These are phyloP conservation scores for Perccottus glenii DNA, from an alignment of 2,113 vertebrate genomes.

Conservation along the genomic window DNA sequence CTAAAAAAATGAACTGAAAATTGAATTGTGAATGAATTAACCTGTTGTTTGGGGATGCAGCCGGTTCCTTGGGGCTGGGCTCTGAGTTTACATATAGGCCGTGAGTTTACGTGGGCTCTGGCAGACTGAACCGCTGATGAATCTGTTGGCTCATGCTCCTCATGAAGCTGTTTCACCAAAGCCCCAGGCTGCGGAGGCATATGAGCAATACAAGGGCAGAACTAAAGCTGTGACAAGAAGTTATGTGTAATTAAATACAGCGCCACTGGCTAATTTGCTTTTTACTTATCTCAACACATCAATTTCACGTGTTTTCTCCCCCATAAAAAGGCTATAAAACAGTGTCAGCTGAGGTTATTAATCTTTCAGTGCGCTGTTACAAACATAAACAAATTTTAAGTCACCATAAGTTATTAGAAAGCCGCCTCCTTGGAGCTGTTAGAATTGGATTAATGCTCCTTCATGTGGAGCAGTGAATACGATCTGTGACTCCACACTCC, in stretches of 20 bases:
- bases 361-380: slow-evolving; percentile 59
- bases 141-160: slow-evolving; percentile 46
- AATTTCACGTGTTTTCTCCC: slow-evolving; percentile 25
- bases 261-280: slow-evolving; percentile 56
- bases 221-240: slow-evolving; percentile 60
- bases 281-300: slow-evolving; percentile 59
- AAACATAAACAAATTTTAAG: slow-evolving; percentile 68
- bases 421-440: slow-evolving; percentile 62
- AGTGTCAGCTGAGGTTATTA: slow-evolving; percentile 54
- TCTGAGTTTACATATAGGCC: slow-evolving; percentile 11
- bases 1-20: too few species aligned
- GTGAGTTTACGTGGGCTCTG: slow-evolving; percentile 39
- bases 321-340: slow-evolving; percentile 17
- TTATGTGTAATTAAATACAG: slow-evolving; percentile 70
- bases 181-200: slow-evolving; percentile 43
- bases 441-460: slow-evolving; percentile 66
- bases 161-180: slow-evolving; percentile 55
- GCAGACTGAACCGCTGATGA: slow-evolving; percentile 57
- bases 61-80: slow-evolving; percentile 35
- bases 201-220: slow-evolving; percentile 51
- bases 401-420: slow-evolving; percentile 65
- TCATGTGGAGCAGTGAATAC: slow-evolving; percentile 56
- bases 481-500: slow-evolving; percentile 45
- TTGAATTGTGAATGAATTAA: slow-evolving; percentile 14
- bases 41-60: slow-evolving; percentile 36